These are phyloP conservation scores for Acheta domesticus DNA, from an alignment of 2,888 invertebrate species.

Conservation along the genomic window DNA sequence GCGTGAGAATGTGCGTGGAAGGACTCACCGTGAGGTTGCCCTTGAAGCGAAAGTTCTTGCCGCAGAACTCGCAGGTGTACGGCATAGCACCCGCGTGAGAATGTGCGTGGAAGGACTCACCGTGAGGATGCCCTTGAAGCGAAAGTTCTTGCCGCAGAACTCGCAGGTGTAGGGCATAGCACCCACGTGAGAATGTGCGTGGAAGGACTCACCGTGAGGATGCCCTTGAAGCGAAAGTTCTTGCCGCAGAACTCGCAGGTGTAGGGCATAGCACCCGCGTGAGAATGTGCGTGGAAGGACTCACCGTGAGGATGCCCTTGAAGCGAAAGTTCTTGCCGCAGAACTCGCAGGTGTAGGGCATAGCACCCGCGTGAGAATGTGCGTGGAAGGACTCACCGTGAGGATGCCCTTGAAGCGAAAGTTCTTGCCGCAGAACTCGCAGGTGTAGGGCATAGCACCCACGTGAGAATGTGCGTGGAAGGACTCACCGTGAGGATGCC, in stretches of 20 bases:
- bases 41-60: slow-evolving; percentile 67
- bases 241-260: slow-evolving; percentile 67
- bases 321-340: slow-evolving; percentile 73
- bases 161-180: slow-evolving; percentile 74
- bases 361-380: slow-evolving; percentile 64
- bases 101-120: slow-evolving; percentile 44
- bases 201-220: slow-evolving; percentile 55
- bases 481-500: slow-evolving; percentile 62
- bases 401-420: slow-evolving; percentile 73
- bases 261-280: slow-evolving; percentile 75
- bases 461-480: slow-evolving; percentile 53
- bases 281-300: slow-evolving; percentile 43
- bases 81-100: no score
- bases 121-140: slow-evolving; percentile 71
- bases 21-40: slow-evolving; percentile 62
- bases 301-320: slow-evolving; percentile 67
- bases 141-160: slow-evolving; percentile 70
- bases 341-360: slow-evolving; percentile 72
- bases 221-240: slow-evolving; percentile 71
- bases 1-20: slow-evolving; percentile 56
- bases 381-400: slow-evolving; percentile 50
- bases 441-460: slow-evolving; percentile 72
- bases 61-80: slow-evolving; percentile 51
- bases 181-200: slow-evolving; percentile 58
- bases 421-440: slow-evolving; percentile 70